Conservation (phyloP, 2,888 invertebrate genomes). For the Alviniconcha strummeri region DNA sequence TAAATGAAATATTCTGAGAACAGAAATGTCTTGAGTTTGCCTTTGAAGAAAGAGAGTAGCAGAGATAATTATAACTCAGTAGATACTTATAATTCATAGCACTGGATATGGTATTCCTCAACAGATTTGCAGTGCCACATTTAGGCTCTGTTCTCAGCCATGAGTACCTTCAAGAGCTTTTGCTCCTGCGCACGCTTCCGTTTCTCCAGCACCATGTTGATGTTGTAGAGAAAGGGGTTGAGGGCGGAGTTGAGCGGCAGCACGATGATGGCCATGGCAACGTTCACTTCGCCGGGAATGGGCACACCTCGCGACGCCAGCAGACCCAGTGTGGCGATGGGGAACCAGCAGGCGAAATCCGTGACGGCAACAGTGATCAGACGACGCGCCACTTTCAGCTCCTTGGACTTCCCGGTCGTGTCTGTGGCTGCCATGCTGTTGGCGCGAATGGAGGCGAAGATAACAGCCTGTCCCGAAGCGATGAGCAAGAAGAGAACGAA, state of each 20-base stretch:
- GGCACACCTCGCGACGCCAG: neutral
- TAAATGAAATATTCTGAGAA: too few relatives aligned
- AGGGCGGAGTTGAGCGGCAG: neutral
- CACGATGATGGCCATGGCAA: neutral
- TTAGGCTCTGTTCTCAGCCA: too few relatives aligned
- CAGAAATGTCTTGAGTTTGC: too few relatives aligned
- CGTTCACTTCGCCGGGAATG: neutral
- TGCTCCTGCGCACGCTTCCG: neutral
- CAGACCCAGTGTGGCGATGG: neutral
- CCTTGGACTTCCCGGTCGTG: neutral
- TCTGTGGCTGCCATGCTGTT: neutral
- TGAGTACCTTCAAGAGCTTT: too few relatives aligned
- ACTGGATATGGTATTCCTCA: too few relatives aligned
- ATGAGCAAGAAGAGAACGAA: neutral
- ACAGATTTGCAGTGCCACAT: too few relatives aligned
- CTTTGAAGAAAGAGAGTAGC: too few relatives aligned
- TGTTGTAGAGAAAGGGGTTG: neutral
- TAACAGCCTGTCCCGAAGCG: neutral
- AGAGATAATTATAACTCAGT: too few relatives aligned
- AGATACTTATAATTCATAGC: too few relatives aligned
- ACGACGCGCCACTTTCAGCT: neutral
- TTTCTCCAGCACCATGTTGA: neutral
- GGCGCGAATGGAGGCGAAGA: neutral
- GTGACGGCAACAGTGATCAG: neutral
- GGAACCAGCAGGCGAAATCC: neutral